Evolutionary conservation across 2,888 invertebrate genomes (phyloP), one percentile per base, ranked within the genome.

Genomic region (Anodontia alba): DNA sequence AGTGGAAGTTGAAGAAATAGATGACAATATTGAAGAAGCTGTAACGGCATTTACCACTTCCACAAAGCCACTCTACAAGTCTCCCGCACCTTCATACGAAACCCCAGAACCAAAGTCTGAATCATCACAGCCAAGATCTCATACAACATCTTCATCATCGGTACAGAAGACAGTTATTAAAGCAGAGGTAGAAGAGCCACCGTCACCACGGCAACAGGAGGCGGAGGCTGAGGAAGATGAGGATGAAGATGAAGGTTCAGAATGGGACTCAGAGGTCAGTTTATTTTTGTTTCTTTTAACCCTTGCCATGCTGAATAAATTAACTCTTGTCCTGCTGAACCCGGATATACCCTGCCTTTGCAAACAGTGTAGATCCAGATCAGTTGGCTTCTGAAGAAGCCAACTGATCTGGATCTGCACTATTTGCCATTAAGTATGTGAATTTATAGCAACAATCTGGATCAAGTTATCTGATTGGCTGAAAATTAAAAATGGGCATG

Each of bases 251-350:
- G 49, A 49, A 20, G 49, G 20, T 81, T 89, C 88, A 12, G 84
- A 84, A 42, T 91, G 91, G 90, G 91, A 91, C 72, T 91, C 91
- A 29, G 90, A 91, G 79, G 90, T 90, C 70, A n/a, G n/a, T n/a
- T n/a, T n/a, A n/a, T n/a, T n/a, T n/a, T n/a, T n/a, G n/a, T n/a
- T n/a, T n/a, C n/a, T n/a, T n/a, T n/a, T n/a, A n/a, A n/a, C n/a
- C n/a, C n/a, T n/a, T n/a, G n/a, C n/a, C n/a, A n/a, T n/a, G n/a
- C n/a, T n/a, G n/a, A n/a, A n/a, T n/a, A n/a, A n/a, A n/a, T n/a
- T n/a, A n/a, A n/a, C n/a, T n/a, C n/a, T n/a, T n/a, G n/a, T n/a
- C n/a, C n/a, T n/a, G n/a, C n/a, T n/a, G n/a, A n/a, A n/a, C n/a
- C n/a, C n/a, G n/a, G n/a, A n/a, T n/a, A n/a, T n/a, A n/a, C n/a